Evolutionary conservation across 1,140 invertebrate species (phyloP).

Genomic region (Penaeus indicus): DNA sequence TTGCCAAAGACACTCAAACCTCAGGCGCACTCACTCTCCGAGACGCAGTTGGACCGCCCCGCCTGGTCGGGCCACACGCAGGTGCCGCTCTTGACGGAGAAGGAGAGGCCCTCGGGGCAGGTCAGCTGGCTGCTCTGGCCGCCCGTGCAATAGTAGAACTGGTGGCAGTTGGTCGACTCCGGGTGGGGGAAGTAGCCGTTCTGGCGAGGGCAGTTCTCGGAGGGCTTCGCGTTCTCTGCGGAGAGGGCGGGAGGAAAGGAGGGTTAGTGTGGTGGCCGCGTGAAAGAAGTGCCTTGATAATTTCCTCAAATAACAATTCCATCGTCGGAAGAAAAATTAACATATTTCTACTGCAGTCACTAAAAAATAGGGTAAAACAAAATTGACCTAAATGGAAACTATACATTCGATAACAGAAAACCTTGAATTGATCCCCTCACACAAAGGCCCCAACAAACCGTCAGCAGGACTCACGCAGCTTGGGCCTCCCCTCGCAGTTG

Average conservation of each 20-base stretch:
- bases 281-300: too few species aligned
- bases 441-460: too few species aligned
- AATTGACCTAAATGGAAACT: too few species aligned
- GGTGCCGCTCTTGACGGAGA: conserved; percentile 87
- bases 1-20: too few species aligned
- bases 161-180: conserved; percentile 82
- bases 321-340: too few species aligned
- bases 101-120: conserved; percentile 88
- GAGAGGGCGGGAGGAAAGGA: not conserved
- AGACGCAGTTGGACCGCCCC: conserved; percentile 80
- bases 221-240: not conserved
- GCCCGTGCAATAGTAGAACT: conserved; percentile 91
- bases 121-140: conserved; percentile 84
- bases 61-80: conserved; percentile 90
- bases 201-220: conserved; percentile 78
- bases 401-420: too few species aligned
- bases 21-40: conserved; percentile 67
- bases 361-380: too few species aligned
- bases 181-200: conserved; percentile 92
- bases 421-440: too few species aligned
- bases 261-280: too few species aligned
- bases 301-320: too few species aligned
- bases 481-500: conserved; percentile 86
- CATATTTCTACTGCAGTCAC: too few species aligned
- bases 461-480: conserved; percentile 82